Evolutionary conservation across 2,888 invertebrate species (phyloP), one percentile per base, ranked within the genome.

Genomic region (Blomia tropicalis): DNA sequence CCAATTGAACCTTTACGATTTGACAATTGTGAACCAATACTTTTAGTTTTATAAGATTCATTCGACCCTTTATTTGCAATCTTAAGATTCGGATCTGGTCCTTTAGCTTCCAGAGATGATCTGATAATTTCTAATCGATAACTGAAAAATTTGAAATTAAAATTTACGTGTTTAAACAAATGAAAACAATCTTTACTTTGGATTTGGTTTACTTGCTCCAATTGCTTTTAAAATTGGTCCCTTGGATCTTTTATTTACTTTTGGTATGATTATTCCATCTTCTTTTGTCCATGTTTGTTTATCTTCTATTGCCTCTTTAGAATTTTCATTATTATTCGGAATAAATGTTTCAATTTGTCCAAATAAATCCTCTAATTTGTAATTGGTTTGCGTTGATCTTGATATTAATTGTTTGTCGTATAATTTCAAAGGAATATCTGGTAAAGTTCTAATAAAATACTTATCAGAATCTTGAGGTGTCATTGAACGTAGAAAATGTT

Each of bases 401-500:
- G 30, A 31, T 14, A 30, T 14, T 4, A 2, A n/a, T 14, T 19
- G 14, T 2, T 11, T n/a, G 17, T 2, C 29, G 25, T 36, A n/a
- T 11, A 43, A 27, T 58, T 56, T 58, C 17, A 59, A 58, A 11
- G 63, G 60, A n/a, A 27, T 59, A 25, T 58, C 62, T 3, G 32
- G 44, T 17, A 53, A 58, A n/a, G 54, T 63, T 22, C 58, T 56
- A n/a, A 63, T 29, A 2, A 64, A 59, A 56, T 64, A 64, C 54
- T 64, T 64, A 14, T 62, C 58, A 4, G 62, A 43, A 23, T 68
- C 68, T 58, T 66, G 67, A 19, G 69, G 68, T 36, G 67, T 68
- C 69, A 68, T 68, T 17, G 67, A 66, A 29, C 81, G 77, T 60
- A 91, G 76, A 67, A 91, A 85, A 72, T 85, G 84, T 67, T 81